Percentiles rank a stretch among this genome's conserved stretches.
These are phyloP conservation scores for Apodemia hepburni DNA, from an alignment of 2,888 invertebrate genomes.

Conservation along the genomic window DNA sequence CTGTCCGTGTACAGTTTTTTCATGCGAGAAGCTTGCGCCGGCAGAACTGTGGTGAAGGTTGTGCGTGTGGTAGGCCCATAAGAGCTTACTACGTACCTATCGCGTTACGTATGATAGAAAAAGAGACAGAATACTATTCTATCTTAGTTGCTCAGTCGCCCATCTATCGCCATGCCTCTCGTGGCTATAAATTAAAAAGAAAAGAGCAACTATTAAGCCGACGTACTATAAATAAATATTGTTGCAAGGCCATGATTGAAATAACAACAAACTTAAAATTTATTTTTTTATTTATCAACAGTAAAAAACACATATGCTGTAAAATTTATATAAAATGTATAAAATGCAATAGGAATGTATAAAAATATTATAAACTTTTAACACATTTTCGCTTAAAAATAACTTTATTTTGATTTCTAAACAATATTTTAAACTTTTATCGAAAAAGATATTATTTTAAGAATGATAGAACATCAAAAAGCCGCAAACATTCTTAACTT, in stretches of 20 bases:
- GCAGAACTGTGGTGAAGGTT: too few species aligned
- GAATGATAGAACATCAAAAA: not conserved
- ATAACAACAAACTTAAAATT: not conserved
- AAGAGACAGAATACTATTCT: too few species aligned
- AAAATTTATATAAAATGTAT: constrained; percentile 23
- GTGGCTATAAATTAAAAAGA: too few species aligned
- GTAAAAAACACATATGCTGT: not conserved
- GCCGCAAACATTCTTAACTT: not conserved
- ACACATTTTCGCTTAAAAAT: constrained; percentile 23
- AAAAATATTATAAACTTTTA: constrained; percentile 20
- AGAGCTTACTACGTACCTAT: too few species aligned
- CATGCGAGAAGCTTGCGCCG: too few species aligned
- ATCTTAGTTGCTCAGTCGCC: too few species aligned
- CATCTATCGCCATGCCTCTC: too few species aligned
- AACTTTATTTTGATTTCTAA: constrained; percentile 21
- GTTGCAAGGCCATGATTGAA: not conserved
- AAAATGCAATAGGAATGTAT: constrained; percentile 31
- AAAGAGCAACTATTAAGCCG: too few species aligned
- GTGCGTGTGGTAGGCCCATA: too few species aligned
- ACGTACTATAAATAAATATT: too few species aligned
- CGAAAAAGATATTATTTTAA: constrained; percentile 14
- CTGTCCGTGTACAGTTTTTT: too few species aligned
- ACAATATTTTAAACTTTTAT: constrained; percentile 13
- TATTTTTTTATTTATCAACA: constrained; percentile 18
- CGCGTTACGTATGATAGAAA: too few species aligned